Percentiles rank a stretch among this genome's conserved stretches.
Evolutionary conservation across 2,797 vertebrate genomes (phyloP).

Genomic region (Erithacus rubecula): DNA sequence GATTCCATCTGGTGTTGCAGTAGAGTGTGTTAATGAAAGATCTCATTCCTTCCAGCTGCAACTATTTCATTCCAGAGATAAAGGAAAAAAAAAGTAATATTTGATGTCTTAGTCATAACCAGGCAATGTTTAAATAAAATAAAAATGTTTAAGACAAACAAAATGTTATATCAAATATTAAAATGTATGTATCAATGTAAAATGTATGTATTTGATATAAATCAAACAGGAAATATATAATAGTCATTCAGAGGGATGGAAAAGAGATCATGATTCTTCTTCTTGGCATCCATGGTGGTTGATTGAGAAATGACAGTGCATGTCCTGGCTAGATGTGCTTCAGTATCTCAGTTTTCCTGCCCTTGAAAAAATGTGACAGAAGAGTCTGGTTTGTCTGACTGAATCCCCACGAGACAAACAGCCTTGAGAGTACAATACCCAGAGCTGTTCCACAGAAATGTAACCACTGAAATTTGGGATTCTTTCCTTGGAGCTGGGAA

Average conservation of each 20-base stretch:
- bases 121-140: background rate
- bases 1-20: background rate
- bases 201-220: background rate
- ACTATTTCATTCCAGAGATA: background rate
- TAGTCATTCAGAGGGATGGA: background rate
- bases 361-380: background rate
- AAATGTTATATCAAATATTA: background rate
- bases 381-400: background rate
- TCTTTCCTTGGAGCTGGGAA: background rate
- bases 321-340: background rate
- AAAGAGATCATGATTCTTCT: background rate
- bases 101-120: background rate
- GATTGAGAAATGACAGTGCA: background rate
- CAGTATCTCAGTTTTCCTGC: background rate
- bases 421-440: background rate
- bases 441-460: background rate
- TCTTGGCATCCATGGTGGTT: background rate
- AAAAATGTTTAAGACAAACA: background rate
- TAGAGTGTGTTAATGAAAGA: background rate
- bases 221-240: background rate
- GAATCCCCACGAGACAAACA: background rate
- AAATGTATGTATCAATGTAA: background rate
- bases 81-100: background rate
- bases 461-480: background rate
- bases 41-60: background rate